Percentiles rank a stretch among this genome's conserved stretches.
These are phyloP conservation scores for Erithacus rubecula DNA, from an alignment of 2,797 vertebrate genomes.

Conservation along the genomic window DNA sequence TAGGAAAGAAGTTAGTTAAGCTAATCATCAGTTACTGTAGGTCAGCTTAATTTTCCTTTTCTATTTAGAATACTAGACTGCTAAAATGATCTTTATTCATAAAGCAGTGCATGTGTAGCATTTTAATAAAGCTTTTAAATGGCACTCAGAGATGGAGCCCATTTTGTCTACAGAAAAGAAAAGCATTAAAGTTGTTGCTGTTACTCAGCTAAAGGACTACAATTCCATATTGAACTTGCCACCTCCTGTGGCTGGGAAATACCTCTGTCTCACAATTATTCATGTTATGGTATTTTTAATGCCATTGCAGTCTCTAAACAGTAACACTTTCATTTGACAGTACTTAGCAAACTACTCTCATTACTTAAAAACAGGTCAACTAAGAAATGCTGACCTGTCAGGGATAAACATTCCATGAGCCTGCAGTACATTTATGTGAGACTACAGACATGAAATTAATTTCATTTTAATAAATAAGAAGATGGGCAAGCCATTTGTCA, in stretches of 20 bases:
- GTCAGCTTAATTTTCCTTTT: conserved; percentile 30
- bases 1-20: neutral
- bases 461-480: neutral
- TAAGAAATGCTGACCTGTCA: neutral
- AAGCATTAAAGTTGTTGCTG: neutral
- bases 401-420: neutral
- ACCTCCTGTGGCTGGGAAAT: neutral
- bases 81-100: conserved; percentile 34
- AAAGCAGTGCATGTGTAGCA: neutral
- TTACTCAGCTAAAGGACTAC: neutral
- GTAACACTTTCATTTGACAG: neutral
- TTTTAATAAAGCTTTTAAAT: conserved; percentile 39
- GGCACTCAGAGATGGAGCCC: neutral
- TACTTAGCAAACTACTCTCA: neutral
- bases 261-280: neutral
- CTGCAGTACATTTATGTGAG: neutral
- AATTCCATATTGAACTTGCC: neutral
- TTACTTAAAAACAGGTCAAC: neutral
- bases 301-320: neutral
- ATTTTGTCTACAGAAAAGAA: neutral
- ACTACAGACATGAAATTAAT: neutral
- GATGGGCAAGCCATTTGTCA: neutral
- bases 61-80: conserved; percentile 1
- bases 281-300: neutral
- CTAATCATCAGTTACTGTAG: neutral